Conservation (phyloP, 1,140 invertebrate species). For the Caligus rogercresseyi region DNA sequence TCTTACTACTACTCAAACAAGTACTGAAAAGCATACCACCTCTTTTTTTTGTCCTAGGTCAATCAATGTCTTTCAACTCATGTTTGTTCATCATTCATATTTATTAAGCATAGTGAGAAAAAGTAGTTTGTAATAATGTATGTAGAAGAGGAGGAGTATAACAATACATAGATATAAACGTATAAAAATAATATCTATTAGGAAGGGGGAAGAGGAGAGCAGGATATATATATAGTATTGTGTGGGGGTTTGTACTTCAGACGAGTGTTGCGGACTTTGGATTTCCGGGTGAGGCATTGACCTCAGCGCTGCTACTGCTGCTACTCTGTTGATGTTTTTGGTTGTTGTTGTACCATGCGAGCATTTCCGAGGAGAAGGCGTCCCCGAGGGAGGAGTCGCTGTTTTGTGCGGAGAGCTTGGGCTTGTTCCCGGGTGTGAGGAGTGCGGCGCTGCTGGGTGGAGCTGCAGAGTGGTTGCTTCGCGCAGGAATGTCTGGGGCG, state of each 20-base stretch:
- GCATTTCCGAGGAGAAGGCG: constrained; percentile 29
- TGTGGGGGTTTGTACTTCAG: not conserved
- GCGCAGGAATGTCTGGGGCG: not conserved
- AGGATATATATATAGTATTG: not conserved
- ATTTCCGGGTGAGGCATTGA: not conserved
- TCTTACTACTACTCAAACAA: too few species aligned
- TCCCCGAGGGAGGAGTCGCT: constrained; percentile 25
- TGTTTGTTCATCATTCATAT: not conserved
- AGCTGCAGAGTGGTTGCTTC: not conserved
- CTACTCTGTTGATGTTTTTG: not conserved
- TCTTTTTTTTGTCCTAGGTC: too few species aligned
- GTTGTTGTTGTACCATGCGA: constrained; percentile 33
- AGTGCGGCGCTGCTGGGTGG: not conserved
- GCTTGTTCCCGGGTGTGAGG: not conserved
- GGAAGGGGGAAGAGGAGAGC: not conserved
- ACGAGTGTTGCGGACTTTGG: constrained; percentile 11
- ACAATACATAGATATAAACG: not conserved
- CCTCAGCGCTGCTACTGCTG: not conserved
- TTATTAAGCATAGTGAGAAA: constrained; percentile 1
- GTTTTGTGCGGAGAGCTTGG: not conserved
- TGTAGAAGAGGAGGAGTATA: too few species aligned
- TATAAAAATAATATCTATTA: not conserved
- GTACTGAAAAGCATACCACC: too few species aligned
- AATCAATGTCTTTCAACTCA: too few species aligned
- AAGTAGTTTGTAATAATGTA: not conserved